These are phyloP conservation scores for Calcarius ornatus DNA, from an alignment of 2,113 vertebrate genomes.

Conservation along the genomic window DNA sequence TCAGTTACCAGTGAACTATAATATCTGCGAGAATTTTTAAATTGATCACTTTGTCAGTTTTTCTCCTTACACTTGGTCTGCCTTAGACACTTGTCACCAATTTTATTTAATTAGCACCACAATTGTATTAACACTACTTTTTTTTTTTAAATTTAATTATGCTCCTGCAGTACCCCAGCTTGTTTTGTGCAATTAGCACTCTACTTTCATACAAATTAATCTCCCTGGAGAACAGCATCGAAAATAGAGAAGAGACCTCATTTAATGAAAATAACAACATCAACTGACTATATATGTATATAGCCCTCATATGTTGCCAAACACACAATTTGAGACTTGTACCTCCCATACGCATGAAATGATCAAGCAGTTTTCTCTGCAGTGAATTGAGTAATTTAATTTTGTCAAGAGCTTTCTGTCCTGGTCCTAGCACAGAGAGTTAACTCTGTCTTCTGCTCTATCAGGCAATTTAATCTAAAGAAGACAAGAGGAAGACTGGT, in stretches of 20 bases:
- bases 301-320: slow-evolving; percentile 36
- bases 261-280: slow-evolving; percentile 59
- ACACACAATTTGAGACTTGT: slow-evolving; percentile 12
- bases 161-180: slow-evolving; percentile 56
- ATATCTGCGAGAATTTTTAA: slow-evolving; percentile 39
- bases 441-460: slow-evolving; percentile 8
- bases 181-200: slow-evolving; percentile 70
- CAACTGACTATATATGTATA: background rate
- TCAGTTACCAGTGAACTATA: slow-evolving; percentile 45
- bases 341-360: background rate
- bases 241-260: slow-evolving; percentile 59
- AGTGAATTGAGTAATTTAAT: background rate
- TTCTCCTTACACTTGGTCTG: slow-evolving; percentile 52
- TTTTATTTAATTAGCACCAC: slow-evolving; percentile 72
- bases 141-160: slow-evolving; percentile 68
- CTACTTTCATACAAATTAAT: slow-evolving; percentile 69
- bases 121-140: slow-evolving; percentile 67
- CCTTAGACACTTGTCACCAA: slow-evolving; percentile 66
- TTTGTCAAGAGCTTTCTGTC: background rate
- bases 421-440: background rate
- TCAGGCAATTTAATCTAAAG: slow-evolving; percentile 47
- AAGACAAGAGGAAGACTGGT: slow-evolving; percentile 17
- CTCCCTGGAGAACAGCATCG: slow-evolving; percentile 54
- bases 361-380: background rate
- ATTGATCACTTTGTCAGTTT: slow-evolving; percentile 65